Evolutionary conservation across 2,888 invertebrate genomes (phyloP).

Genomic region (Campoplex nolae): DNA sequence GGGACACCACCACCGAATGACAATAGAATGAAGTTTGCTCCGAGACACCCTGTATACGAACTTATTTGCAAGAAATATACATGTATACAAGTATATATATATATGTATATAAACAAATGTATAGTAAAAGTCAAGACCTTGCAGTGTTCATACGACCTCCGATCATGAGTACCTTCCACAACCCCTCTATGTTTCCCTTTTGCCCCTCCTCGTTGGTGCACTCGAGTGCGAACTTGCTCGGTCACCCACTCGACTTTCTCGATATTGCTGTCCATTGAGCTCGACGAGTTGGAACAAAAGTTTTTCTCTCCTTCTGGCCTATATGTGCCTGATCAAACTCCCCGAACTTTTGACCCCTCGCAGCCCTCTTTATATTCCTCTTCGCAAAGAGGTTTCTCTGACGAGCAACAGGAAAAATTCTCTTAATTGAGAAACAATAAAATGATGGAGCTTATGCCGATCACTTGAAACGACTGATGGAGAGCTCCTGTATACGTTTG

Average conservation of each 20-base stretch:
- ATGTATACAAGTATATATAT: not conserved
- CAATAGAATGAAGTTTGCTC: not conserved
- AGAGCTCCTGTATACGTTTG: not conserved
- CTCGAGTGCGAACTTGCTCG: slow-evolving; percentile 60
- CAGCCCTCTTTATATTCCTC: slow-evolving; percentile 12
- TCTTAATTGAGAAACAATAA: slow-evolving; percentile 33
- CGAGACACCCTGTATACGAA: not conserved
- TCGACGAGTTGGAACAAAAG: slow-evolving; percentile 68
- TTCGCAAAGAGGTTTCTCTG: slow-evolving; percentile 17
- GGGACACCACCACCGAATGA: not conserved
- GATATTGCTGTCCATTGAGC: slow-evolving; percentile 66
- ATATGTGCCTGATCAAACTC: slow-evolving; percentile 32
- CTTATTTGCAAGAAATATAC: not conserved
- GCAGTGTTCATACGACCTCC: slow-evolving; percentile 40
- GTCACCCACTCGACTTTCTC: slow-evolving; percentile 62
- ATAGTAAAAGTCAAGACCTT: slow-evolving; percentile 46
- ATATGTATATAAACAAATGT: not conserved
- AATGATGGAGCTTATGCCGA: slow-evolving; percentile 58
- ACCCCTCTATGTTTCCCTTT: slow-evolving; percentile 45
- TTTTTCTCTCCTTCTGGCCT: slow-evolving; percentile 43
- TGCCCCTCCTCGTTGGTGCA: slow-evolving; percentile 49
- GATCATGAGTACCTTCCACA: slow-evolving; percentile 36
- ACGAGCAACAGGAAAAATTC: slow-evolving; percentile 16
- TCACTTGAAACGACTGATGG: slow-evolving; percentile 33
- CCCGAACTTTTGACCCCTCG: slow-evolving; percentile 21